Percentiles rank a stretch among this genome's conserved stretches.
phyloP scores from a whole-genome alignment of 2,797 vertebrate genomes.

The Lindbergichthys nudifrons region DNA sequence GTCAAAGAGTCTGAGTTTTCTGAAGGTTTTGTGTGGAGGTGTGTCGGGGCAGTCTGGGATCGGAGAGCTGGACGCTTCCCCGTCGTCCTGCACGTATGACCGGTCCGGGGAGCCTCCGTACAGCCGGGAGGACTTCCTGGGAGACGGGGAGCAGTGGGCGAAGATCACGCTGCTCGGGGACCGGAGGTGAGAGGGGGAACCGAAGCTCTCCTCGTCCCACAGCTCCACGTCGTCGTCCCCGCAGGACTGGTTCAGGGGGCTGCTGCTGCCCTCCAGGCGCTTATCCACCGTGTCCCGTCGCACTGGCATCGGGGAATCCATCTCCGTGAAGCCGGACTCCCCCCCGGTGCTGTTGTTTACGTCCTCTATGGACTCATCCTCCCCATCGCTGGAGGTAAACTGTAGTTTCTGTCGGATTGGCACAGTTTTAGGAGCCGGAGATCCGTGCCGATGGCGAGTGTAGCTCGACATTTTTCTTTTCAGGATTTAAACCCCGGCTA shows the following conservation, averaged over 20 bases:
- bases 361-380: constrained; percentile 90
- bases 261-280: constrained; percentile 72
- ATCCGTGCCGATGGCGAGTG: constrained; percentile 63
- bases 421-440: constrained; percentile 74
- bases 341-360: constrained; percentile 94
- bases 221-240: constrained; percentile 83
- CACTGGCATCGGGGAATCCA: constrained; percentile 89
- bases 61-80: constrained; percentile 85
- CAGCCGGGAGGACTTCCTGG: constrained; percentile 79
- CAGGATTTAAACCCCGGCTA: constrained; percentile 59
- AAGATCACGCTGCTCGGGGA: constrained; percentile 81
- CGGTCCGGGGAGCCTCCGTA: constrained; percentile 78
- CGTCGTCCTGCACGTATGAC: constrained; percentile 68
- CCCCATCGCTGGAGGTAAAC: constrained; percentile 89
- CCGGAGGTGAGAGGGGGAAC: constrained; percentile 86
- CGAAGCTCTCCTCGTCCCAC: constrained; percentile 92
- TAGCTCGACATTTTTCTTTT: constrained; percentile 69
- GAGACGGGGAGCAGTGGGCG: constrained; percentile 86
- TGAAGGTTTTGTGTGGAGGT: constrained; percentile 96
- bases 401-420: constrained; percentile 89
- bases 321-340: constrained; percentile 95
- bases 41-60: constrained; percentile 92
- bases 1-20: constrained; percentile 95
- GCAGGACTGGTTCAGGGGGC: constrained; percentile 72
- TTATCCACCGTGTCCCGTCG: constrained; percentile 66